Conservation (phyloP, 2,888 invertebrate genomes). For the Epinotia nisella region DNA sequence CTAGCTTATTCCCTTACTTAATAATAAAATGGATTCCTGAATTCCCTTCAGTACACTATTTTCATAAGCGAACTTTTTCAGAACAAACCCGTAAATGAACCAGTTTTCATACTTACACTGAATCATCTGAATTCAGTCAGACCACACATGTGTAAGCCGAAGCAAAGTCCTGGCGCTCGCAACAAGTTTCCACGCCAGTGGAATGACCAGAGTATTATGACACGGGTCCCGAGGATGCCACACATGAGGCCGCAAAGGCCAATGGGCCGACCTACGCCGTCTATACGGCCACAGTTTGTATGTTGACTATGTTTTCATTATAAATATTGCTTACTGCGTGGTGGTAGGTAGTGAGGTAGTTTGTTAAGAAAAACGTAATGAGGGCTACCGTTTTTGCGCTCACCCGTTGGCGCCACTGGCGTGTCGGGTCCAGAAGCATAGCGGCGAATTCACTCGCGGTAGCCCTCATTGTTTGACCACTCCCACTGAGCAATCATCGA, state of each 20-base stretch:
- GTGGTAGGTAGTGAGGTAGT: neutral
- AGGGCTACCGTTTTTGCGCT: too few relatives aligned
- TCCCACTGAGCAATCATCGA: neutral
- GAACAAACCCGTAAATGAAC: slow-evolving; percentile 50
- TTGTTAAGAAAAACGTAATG: neutral
- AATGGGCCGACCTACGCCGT: slow-evolving; percentile 49
- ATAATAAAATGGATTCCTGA: too few relatives aligned
- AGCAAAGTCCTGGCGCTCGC: neutral
- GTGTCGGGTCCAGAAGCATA: too few relatives aligned
- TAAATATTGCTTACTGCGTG: slow-evolving; percentile 7
- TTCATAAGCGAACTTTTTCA: slow-evolving; percentile 22
- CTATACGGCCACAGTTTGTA: slow-evolving; percentile 52
- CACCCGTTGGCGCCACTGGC: too few relatives aligned
- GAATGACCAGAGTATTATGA: slow-evolving; percentile 2
- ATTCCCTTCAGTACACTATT: neutral
- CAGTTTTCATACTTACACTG: slow-evolving; percentile 53
- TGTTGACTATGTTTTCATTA: slow-evolving; percentile 51
- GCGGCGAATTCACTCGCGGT: too few relatives aligned
- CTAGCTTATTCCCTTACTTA: too few relatives aligned
- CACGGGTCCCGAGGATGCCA: neutral
- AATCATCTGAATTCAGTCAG: slow-evolving; percentile 50
- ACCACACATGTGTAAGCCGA: neutral
- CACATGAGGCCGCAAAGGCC: slow-evolving; percentile 25
- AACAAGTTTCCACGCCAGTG: neutral
- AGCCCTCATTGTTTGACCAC: neutral